A percentile compares a stretch with the other conserved stretches of the same genome.
Evolutionary conservation across 1,140 invertebrate genomes (phyloP).

Genomic region (Polyergus mexicanus): DNA sequence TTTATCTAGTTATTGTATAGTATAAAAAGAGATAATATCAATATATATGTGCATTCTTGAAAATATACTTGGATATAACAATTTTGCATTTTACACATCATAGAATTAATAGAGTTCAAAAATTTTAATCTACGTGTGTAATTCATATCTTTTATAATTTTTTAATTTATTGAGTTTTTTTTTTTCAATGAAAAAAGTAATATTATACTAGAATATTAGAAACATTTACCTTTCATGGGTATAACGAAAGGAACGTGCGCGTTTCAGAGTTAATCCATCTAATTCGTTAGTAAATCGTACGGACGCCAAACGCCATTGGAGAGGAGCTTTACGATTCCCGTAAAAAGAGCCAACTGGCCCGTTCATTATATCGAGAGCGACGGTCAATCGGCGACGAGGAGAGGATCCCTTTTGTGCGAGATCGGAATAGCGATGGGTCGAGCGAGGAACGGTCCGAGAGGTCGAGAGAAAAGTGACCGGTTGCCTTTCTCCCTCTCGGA

Average conservation of each 20-base stretch:
- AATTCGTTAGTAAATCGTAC: conserved; percentile 42
- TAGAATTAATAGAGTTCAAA: too few species aligned
- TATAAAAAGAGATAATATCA: background rate
- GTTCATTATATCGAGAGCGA: conserved; percentile 61
- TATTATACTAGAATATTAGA: background rate
- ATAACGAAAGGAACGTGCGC: background rate
- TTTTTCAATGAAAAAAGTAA: background rate
- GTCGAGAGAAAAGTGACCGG: conserved; percentile 53
- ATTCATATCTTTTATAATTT: background rate
- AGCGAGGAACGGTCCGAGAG: conserved; percentile 3
- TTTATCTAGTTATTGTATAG: background rate
- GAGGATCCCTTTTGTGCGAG: conserved; percentile 53
- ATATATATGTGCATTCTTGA: background rate
- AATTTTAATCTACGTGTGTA: too few species aligned
- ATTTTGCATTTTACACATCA: too few species aligned
- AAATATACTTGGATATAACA: background rate
- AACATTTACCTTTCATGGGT: background rate
- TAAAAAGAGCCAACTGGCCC: conserved; percentile 61
- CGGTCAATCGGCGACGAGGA: conserved; percentile 49
- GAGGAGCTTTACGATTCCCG: background rate
- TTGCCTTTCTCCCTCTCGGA: conserved; percentile 49
- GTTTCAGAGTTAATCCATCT: conserved; percentile 33
- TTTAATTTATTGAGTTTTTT: background rate
- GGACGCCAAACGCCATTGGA: conserved; percentile 10
- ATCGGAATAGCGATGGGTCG: conserved; percentile 58